phyloP scores from a whole-genome alignment of 2,113 vertebrate species.

The Lamprologus ornatipinnis region DNA sequence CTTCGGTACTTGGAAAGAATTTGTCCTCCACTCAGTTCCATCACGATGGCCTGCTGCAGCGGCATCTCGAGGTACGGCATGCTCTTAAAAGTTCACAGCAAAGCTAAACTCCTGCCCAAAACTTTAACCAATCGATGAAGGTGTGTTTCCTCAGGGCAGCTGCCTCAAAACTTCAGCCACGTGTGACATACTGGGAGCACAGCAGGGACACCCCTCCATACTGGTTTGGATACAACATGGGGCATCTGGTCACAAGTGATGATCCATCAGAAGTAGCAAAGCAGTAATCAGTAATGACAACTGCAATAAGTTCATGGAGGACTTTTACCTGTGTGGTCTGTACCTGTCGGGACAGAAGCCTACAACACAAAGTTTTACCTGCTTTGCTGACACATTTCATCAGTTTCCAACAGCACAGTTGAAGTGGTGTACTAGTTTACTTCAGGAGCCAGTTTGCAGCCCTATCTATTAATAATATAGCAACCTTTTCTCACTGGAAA shows the following conservation, averaged over 20 bases:
- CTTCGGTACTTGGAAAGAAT: conserved; percentile 59
- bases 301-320: neutral
- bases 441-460: rapidly evolving
- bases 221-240: conserved; percentile 55
- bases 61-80: conserved; percentile 73
- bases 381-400: neutral
- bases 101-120: neutral
- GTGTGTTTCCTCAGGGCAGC: conserved; percentile 60
- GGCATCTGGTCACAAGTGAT: neutral
- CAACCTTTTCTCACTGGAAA: neutral
- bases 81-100: neutral
- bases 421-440: neutral
- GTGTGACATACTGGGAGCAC: conserved; percentile 65
- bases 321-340: neutral
- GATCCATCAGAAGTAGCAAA: neutral
- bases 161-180: conserved; percentile 62
- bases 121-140: neutral
- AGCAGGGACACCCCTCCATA: conserved; percentile 58
- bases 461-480: neutral
- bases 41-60: conserved; percentile 73
- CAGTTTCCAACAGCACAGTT: neutral
- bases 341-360: neutral
- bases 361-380: neutral
- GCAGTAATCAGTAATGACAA: neutral
- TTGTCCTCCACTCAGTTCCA: conserved; percentile 66